These are phyloP conservation scores for Tinea pellionella DNA, from an alignment of 2,888 invertebrate species.

Conservation along the genomic window DNA sequence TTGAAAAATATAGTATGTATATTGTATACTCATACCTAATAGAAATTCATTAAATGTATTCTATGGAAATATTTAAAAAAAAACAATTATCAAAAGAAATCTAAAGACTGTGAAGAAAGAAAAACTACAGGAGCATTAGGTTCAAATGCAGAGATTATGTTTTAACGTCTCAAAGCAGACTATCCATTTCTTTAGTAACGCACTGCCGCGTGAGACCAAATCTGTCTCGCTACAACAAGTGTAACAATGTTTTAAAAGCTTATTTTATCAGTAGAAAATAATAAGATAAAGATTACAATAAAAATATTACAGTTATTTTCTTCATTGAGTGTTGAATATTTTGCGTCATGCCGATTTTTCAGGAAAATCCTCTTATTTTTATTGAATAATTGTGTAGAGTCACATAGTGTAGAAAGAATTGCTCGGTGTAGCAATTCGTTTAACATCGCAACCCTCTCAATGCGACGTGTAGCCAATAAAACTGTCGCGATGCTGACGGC, in stretches of 20 bases:
- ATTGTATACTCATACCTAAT: neutral
- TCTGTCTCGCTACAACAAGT: conserved; percentile 21
- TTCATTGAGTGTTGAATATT: too few species aligned
- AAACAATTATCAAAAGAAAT: too few species aligned
- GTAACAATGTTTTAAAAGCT: conserved; percentile 21
- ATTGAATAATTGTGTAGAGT: conserved; percentile 7
- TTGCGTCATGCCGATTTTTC: too few species aligned
- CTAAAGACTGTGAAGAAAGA: neutral
- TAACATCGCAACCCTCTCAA: conserved; percentile 29
- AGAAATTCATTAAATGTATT: too few species aligned
- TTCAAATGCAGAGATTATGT: conserved; percentile 20
- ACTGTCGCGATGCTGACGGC: conserved; percentile 20
- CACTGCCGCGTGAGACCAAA: conserved; percentile 17
- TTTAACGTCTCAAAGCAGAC: conserved; percentile 20
- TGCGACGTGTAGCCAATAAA: conserved; percentile 29
- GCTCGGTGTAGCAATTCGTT: conserved; percentile 22
- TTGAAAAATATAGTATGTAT: too few species aligned
- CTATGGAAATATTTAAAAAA: too few species aligned
- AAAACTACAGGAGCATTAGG: neutral
- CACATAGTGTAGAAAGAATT: neutral
- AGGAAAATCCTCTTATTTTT: neutral
- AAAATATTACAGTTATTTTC: too few species aligned
- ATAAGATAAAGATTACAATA: neutral
- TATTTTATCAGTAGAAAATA: neutral
- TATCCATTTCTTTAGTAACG: conserved; percentile 16